A percentile compares a stretch with the other conserved stretches of the same genome.
Evolutionary conservation across 2,797 vertebrate genomes (phyloP).

Genomic region (Gouania willdenowi): DNA sequence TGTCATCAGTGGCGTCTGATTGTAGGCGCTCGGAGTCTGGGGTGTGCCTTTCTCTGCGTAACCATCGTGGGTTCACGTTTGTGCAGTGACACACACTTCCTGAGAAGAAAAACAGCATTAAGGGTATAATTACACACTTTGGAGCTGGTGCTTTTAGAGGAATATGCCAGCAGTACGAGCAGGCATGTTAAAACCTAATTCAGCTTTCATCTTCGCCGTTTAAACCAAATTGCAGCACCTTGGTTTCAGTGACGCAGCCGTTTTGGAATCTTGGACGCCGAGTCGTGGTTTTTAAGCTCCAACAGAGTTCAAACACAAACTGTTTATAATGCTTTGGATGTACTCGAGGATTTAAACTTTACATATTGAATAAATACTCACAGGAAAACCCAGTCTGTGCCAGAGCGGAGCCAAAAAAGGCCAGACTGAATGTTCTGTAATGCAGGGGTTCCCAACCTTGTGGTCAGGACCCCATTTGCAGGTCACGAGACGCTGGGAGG

Average conservation of each 20-base stretch:
- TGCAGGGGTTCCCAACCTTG: too few relatives aligned
- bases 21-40: constrained; percentile 1
- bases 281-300: constrained; percentile 51
- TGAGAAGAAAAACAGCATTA: constrained; percentile 47
- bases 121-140: constrained; percentile 71
- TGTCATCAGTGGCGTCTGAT: constrained; percentile 23
- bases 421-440: constrained; percentile 8
- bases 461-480: too few relatives aligned
- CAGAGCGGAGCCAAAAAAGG: constrained; percentile 30
- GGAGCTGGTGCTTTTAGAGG: constrained; percentile 57
- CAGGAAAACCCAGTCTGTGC: constrained; percentile 27
- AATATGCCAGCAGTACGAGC: constrained; percentile 65
- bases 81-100: constrained; percentile 47
- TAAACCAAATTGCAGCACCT: constrained; percentile 68
- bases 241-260: constrained; percentile 56
- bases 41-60: constrained; percentile 1
- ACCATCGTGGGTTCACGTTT: constrained; percentile 33
- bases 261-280: constrained; percentile 56
- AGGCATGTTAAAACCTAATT: constrained; percentile 65
- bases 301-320: constrained; percentile 46
- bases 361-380: constrained; percentile 44
- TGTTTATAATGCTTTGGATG: constrained; percentile 56
- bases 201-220: constrained; percentile 66
- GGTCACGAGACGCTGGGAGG: too few relatives aligned
- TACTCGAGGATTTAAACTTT: constrained; percentile 39